Conservation (phyloP, 2,113 vertebrate species). For the Triplophysa siluroides region DNA sequence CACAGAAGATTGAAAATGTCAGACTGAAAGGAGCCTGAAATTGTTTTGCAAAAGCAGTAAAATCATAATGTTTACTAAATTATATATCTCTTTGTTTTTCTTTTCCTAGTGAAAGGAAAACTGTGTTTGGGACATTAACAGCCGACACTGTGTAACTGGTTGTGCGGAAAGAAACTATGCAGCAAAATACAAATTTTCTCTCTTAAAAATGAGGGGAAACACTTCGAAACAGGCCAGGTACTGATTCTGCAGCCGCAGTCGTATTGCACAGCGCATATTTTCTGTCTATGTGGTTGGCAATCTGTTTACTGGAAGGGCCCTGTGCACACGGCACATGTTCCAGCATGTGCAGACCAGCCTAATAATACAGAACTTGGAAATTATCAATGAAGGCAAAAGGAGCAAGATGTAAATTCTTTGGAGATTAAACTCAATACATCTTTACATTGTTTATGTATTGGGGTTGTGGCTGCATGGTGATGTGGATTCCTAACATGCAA, state of each 20-base stretch:
- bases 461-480: neutral
- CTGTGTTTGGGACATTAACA: slow-evolving; percentile 59
- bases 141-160: slow-evolving; percentile 61
- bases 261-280: slow-evolving; percentile 73
- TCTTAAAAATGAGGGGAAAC: slow-evolving; percentile 71
- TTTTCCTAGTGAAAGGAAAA: slow-evolving; percentile 58
- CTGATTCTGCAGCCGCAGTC: slow-evolving; percentile 68
- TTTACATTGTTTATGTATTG: too few species aligned
- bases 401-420: neutral
- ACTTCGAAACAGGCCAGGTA: slow-evolving; percentile 73
- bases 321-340: slow-evolving; percentile 69
- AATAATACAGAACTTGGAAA: slow-evolving; percentile 53
- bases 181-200: slow-evolving; percentile 60
- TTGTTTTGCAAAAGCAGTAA: slow-evolving; percentile 16
- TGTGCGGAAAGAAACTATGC: slow-evolving; percentile 62
- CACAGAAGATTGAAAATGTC: neutral
- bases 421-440: too few species aligned
- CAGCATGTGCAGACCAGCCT: slow-evolving; percentile 68
- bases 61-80: slow-evolving; percentile 51
- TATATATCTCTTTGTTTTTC: slow-evolving; percentile 50
- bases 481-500: neutral
- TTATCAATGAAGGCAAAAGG: neutral
- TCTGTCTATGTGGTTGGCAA: slow-evolving; percentile 75
- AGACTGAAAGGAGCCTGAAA: neutral
- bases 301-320: slow-evolving; percentile 76